These are phyloP conservation scores for Cheilosia urbana DNA, from an alignment of 2,888 invertebrate genomes.

Conservation along the genomic window DNA sequence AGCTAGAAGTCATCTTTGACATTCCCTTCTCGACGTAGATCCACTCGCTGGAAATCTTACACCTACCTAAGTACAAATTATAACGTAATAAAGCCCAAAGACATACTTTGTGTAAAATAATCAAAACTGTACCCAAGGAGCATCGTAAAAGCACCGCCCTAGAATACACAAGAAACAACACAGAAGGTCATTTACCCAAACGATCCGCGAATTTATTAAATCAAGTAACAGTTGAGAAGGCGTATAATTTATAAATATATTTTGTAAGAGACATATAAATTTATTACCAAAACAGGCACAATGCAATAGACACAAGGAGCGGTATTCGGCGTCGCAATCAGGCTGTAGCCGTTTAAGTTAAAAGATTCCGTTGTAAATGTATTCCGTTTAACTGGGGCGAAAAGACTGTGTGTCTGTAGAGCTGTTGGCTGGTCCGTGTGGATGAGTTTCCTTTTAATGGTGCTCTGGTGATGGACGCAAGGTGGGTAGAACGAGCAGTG, in stretches of 20 bases:
- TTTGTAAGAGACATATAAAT: constrained; percentile 33
- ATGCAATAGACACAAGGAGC: constrained; percentile 83
- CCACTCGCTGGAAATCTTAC: constrained; percentile 28
- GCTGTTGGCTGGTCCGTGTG: not conserved
- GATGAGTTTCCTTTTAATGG: not conserved
- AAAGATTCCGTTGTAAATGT: constrained; percentile 75
- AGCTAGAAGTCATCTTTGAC: constrained; percentile 8
- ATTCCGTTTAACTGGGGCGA: constrained; percentile 70
- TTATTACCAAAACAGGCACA: constrained; percentile 82
- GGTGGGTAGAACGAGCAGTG: not conserved
- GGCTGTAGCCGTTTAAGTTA: constrained; percentile 75
- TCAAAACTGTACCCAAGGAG: constrained; percentile 14
- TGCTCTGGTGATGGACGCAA: not conserved
- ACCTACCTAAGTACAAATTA: constrained; percentile 32
- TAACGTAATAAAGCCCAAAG: constrained; percentile 10
- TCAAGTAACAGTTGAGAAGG: constrained; percentile 10
- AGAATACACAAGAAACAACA: not conserved
- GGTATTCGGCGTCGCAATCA: constrained; percentile 74
- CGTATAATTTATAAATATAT: constrained; percentile 1
- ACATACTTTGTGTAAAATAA: not conserved
- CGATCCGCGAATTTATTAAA: constrained; percentile 38
- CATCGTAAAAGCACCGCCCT: constrained; percentile 13
- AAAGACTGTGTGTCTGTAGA: constrained; percentile 11
- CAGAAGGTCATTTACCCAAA: constrained; percentile 33
- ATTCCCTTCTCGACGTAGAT: constrained; percentile 25